Base-by-base conservation (phyloP, 1,140 invertebrate genomes). In the Hestina assimilis region DNA sequence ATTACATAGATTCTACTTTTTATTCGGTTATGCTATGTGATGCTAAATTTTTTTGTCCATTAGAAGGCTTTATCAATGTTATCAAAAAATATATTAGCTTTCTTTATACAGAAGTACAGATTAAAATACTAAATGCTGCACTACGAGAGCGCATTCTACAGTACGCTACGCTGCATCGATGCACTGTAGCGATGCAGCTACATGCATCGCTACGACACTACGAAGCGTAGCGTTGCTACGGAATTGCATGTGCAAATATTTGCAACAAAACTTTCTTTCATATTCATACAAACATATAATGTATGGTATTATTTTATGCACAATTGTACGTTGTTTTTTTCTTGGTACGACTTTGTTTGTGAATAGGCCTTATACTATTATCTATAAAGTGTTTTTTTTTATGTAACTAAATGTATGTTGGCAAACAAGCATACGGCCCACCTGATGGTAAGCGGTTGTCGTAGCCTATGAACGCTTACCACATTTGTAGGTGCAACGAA, bases 181-280 rank as follows among this genome's bases (percentile, higher is more conserved):
- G 79, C 80, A 86, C 42, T 66, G 79, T 86, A 82, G 80, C 74
- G 19, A 65, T 85, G 82, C 82, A 82, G 75, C 80, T 86, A 35
- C 31, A 15, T 35, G 31, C 31, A 35, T 1, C 14, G 31, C 31
- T 35, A 83, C 83, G 69, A 52, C 5, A 54, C 80, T 81, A 81
- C 78, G n/a, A n/a, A 66, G n/a, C 64, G 80, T 83, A 83, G 77
- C 67, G 56, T 14, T 46, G 69, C 79, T 83, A 83, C 75, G 77
- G 60, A 78, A 83, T 65, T 86, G 80, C 83, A 83, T 72, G 70
- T 76, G 75, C 78, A 79, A 75, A 82, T 53, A 59, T 66, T 69
- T 65, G 66, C 64, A 65, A 60, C 17, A 12, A n/a, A 2, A 28
- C n/a, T 9, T 28, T 28, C 3, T 6, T 1, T 2, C 15, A 14